phyloP scores from a whole-genome alignment of 2,888 invertebrate genomes.

The Enchytraeus crypticus region DNA sequence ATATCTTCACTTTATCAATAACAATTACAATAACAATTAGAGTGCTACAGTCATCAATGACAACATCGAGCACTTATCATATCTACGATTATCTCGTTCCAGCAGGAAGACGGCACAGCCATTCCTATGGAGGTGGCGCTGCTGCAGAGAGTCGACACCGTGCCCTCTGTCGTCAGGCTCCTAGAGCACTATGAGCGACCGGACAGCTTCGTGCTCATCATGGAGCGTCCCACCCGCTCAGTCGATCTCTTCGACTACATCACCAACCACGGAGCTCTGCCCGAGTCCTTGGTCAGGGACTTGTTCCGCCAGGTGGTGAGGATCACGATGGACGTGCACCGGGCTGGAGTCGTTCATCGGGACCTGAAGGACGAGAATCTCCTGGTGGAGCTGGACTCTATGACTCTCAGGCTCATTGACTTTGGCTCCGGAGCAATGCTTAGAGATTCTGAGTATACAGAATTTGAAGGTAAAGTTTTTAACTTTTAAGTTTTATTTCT shows the following conservation, averaged over 20 bases:
- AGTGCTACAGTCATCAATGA: too few species aligned
- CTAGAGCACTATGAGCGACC: constrained; percentile 54
- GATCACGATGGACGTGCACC: too few species aligned
- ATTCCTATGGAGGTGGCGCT: constrained; percentile 56
- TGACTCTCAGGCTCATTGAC: constrained; percentile 55
- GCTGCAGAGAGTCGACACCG: constrained; percentile 51
- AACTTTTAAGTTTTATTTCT: too few species aligned
- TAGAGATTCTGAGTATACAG: too few species aligned
- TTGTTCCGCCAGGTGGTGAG: constrained; percentile 54
- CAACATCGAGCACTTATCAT: too few species aligned
- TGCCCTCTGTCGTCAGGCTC: constrained; percentile 54
- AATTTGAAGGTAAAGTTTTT: too few species aligned
- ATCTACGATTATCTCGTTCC: too few species aligned
- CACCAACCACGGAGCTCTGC: constrained; percentile 53
- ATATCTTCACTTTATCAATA: too few species aligned
- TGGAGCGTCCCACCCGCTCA: constrained; percentile 55
- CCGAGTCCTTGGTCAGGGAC: constrained; percentile 52
- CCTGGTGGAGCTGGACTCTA: constrained; percentile 54
- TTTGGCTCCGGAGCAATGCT: constrained; percentile 57
- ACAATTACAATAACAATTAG: too few species aligned
- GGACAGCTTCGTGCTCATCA: constrained; percentile 55
- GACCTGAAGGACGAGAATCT: constrained; percentile 60
- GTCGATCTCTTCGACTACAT: constrained; percentile 59
- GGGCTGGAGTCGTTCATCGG: constrained; percentile 54
- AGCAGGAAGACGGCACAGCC: constrained; percentile 50